phyloP scores from a whole-genome alignment of 2,797 vertebrate species.

The Poecile montanus region DNA sequence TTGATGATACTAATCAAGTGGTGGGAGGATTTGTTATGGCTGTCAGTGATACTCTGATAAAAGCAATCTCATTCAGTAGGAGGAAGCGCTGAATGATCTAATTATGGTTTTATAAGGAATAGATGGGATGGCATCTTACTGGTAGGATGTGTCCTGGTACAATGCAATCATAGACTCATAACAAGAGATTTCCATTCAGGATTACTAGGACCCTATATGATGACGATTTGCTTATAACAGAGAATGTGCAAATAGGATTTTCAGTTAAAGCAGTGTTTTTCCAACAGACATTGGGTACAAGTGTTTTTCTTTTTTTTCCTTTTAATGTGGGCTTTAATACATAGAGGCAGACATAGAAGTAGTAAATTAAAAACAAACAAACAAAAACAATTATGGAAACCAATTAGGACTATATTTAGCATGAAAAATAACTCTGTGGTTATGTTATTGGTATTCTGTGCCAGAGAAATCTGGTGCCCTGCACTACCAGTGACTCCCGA shows the following conservation, averaged over 20 bases:
- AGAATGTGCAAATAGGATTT: neutral
- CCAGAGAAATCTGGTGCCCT: neutral
- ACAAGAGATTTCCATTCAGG: neutral
- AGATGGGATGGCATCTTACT: neutral
- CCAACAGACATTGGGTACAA: neutral
- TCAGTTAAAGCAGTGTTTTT: neutral
- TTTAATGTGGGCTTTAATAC: neutral
- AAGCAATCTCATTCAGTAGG: neutral
- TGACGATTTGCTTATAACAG: neutral
- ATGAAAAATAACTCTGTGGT: neutral
- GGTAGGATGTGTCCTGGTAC: neutral
- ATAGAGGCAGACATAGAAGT: neutral
- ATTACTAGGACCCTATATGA: neutral
- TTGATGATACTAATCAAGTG: neutral
- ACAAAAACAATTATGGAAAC: neutral
- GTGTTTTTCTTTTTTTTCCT: neutral
- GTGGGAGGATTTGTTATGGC: neutral
- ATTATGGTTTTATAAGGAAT: neutral
- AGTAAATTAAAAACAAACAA: neutral
- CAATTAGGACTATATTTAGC: neutral
- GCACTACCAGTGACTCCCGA: neutral
- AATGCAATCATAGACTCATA: neutral
- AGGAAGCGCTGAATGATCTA: fast-evolving
- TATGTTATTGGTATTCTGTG: neutral
- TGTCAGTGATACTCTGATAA: neutral